Evolutionary conservation across 2,888 invertebrate genomes (phyloP).

Genomic region (Spilarctia lutea): DNA sequence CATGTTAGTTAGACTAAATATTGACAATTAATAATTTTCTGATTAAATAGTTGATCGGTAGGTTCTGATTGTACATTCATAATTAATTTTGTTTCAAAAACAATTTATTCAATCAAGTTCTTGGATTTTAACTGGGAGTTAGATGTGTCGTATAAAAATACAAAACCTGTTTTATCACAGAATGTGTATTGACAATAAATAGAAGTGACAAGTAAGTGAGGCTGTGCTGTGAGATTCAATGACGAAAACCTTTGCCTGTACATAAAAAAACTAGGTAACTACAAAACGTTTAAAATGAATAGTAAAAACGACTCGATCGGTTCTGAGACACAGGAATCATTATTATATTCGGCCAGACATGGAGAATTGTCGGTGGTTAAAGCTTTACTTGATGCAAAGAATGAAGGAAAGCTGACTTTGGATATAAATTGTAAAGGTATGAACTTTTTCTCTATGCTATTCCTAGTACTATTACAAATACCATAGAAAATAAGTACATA

Average conservation of each 20-base stretch:
- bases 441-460: background rate
- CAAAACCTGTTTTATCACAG: background rate
- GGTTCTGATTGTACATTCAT: background rate
- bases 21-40: background rate
- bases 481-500: background rate
- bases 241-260: conserved; percentile 16
- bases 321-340: conserved; percentile 85
- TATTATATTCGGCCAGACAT: conserved; percentile 88
- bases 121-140: background rate
- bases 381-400: conserved; percentile 82
- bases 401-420: conserved; percentile 83
- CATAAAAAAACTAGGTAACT: background rate
- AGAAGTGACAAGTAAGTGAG: conserved; percentile 38
- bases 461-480: background rate
- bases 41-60: background rate
- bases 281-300: conserved; percentile 53
- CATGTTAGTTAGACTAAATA: background rate
- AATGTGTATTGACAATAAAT: conserved; percentile 18
- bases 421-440: conserved; percentile 89
- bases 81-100: background rate
- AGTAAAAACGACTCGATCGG: conserved; percentile 61
- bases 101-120: background rate
- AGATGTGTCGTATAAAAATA: background rate
- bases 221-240: conserved; percentile 12
- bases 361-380: conserved; percentile 86